Evolutionary conservation across 2,113 vertebrate genomes (phyloP).

Genomic region (Hystrix brachyura): DNA sequence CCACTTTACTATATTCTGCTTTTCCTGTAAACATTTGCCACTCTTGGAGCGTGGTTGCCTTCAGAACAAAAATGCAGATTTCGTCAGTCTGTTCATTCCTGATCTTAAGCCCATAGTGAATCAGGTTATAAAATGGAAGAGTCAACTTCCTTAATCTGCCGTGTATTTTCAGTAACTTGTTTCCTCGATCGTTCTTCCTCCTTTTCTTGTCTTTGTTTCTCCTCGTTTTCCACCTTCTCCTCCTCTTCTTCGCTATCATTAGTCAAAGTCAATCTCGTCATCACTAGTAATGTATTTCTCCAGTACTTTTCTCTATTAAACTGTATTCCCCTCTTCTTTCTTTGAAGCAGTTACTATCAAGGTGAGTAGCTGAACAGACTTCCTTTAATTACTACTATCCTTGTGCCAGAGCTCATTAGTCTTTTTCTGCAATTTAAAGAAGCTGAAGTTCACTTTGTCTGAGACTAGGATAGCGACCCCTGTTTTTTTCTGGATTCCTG

Average conservation of each 20-base stretch:
- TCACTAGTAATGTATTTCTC: background rate
- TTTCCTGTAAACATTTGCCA: background rate
- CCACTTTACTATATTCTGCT: background rate
- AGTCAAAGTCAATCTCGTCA: background rate
- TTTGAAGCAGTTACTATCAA: slow-evolving; percentile 16
- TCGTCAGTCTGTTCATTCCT: background rate
- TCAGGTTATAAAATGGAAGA: background rate
- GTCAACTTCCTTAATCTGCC: background rate
- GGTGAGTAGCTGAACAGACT: background rate
- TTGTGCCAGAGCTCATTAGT: slow-evolving; percentile 3
- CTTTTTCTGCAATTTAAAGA: background rate
- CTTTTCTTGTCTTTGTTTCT: background rate
- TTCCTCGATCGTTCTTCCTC: background rate
- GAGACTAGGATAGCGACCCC: no score
- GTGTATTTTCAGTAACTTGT: background rate
- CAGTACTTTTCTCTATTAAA: background rate
- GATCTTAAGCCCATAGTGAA: background rate
- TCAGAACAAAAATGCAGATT: background rate
- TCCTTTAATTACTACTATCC: background rate
- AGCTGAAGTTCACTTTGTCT: background rate
- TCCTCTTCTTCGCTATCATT: background rate
- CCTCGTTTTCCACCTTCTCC: background rate
- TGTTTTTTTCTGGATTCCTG: no score
- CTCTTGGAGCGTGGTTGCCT: background rate
- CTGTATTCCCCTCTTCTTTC: background rate